These are phyloP conservation scores for Linnaemya vulpina DNA, from an alignment of 2,888 invertebrate genomes.

Conservation along the genomic window DNA sequence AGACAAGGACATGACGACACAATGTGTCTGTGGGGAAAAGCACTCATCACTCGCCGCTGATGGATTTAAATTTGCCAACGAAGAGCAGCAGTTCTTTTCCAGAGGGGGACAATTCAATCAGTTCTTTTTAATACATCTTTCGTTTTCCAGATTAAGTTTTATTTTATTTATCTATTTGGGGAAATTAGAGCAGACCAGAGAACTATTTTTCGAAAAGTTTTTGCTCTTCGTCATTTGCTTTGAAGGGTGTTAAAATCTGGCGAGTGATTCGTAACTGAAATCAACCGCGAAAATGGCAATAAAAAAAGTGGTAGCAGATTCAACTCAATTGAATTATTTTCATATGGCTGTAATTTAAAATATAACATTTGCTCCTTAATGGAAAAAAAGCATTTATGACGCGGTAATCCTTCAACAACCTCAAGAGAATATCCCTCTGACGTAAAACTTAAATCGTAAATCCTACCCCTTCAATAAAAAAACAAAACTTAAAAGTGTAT, in stretches of 20 bases:
- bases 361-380: background rate
- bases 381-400: no score
- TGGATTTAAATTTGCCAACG: background rate
- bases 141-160: background rate
- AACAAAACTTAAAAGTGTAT: background rate
- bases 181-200: slow-evolving; percentile 16
- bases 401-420: no score
- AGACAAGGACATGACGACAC: slow-evolving; percentile 39
- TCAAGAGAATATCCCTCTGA: background rate
- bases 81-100: background rate
- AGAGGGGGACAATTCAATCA: background rate
- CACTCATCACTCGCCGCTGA: background rate
- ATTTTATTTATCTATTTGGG: background rate
- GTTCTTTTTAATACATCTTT: background rate
- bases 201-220: slow-evolving; percentile 11
- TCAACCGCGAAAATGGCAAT: background rate
- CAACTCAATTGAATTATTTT: no score
- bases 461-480: background rate
- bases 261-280: background rate
- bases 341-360: background rate
- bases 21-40: slow-evolving; percentile 39
- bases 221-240: background rate
- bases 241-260: background rate
- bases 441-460: background rate
- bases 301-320: no score